Evolutionary conservation across 2,797 vertebrate species (phyloP).

Genomic region (Gymnothorax javanicus): DNA sequence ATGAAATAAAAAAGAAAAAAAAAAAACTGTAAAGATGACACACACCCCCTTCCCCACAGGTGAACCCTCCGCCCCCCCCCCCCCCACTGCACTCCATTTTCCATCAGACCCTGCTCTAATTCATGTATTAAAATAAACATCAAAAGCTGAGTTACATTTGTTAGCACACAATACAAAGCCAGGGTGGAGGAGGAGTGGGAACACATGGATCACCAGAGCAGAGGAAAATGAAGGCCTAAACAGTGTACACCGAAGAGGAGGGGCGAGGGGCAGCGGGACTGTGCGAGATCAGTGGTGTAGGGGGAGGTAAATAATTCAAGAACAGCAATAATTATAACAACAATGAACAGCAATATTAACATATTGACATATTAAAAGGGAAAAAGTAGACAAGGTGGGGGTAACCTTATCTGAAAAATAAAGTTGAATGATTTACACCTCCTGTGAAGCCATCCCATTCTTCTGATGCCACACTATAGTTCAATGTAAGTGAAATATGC

Average conservation of each 20-base stretch:
- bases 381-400: slow-evolving; percentile 11
- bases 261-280: slow-evolving; percentile 59
- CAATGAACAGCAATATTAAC: slow-evolving; percentile 53
- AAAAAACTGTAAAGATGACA: slow-evolving; percentile 43
- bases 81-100: slow-evolving; percentile 49
- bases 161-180: slow-evolving; percentile 31
- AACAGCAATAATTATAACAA: slow-evolving; percentile 56
- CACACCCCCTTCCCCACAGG: background rate
- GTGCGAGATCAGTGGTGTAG: slow-evolving; percentile 23
- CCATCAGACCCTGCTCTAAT: slow-evolving; percentile 45
- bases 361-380: slow-evolving; percentile 34
- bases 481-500: background rate
- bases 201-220: background rate
- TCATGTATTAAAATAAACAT: slow-evolving; percentile 33
- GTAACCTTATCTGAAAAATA: background rate
- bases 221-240: slow-evolving; percentile 57
- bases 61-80: slow-evolving; percentile 47
- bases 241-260: slow-evolving; percentile 59
- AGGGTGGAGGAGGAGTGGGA: slow-evolving; percentile 45
- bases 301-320: slow-evolving; percentile 64
- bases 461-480: background rate
- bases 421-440: background rate
- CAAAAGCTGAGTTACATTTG: background rate
- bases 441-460: background rate
- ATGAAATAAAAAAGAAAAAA: slow-evolving; percentile 43